Conservation (phyloP, 2,113 vertebrate genomes). For the Zosterops hypoxanthus region DNA sequence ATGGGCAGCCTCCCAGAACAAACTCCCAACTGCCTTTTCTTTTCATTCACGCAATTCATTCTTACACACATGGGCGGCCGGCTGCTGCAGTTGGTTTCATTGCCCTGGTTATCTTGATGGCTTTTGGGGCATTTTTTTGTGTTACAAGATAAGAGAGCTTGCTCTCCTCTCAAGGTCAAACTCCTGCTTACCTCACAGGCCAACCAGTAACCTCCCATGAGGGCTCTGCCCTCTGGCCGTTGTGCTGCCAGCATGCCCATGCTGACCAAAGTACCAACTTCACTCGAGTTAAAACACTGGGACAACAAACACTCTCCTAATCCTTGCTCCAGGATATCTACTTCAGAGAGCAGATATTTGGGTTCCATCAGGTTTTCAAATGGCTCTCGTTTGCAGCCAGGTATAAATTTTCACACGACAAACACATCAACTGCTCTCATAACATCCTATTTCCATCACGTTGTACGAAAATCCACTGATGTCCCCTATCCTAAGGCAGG, state of each 20-base stretch:
- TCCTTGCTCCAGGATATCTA: not conserved
- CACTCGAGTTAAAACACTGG: accelerated
- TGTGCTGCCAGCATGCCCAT: accelerated
- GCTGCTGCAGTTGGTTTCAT: not conserved
- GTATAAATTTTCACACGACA: not conserved
- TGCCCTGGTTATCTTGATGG: not conserved
- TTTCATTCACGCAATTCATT: not conserved
- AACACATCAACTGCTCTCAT: not conserved
- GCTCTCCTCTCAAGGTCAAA: not conserved
- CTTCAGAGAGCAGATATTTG: accelerated
- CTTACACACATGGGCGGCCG: accelerated
- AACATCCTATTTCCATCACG: accelerated
- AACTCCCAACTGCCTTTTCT: not conserved
- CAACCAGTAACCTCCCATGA: not conserved
- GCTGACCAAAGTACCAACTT: not conserved
- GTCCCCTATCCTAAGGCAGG: not conserved
- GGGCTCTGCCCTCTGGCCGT: not conserved
- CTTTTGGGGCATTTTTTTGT: not conserved
- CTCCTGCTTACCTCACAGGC: not conserved
- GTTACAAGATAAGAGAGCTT: not conserved
- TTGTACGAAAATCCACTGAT: not conserved
- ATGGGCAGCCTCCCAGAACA: not conserved
- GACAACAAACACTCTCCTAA: not conserved
- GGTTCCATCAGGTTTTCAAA: not conserved
- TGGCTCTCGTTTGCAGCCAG: not conserved